Evolutionary conservation across 2,888 invertebrate genomes (phyloP).

Genomic region (Meta bourneti): DNA sequence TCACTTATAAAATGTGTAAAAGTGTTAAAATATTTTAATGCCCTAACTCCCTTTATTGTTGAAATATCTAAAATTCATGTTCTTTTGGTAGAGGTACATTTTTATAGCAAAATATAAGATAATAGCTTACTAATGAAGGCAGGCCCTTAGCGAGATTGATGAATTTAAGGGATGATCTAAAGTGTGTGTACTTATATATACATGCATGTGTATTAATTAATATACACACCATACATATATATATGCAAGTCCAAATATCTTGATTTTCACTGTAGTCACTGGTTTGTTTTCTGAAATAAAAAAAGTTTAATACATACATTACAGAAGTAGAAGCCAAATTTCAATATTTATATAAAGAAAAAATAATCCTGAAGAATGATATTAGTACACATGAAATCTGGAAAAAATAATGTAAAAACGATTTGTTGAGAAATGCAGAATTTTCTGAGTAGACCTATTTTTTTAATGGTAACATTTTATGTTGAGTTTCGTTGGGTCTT

Average conservation of each 20-base stretch:
- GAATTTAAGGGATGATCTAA: constrained; percentile 52
- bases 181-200: not conserved
- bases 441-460: no score
- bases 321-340: no score
- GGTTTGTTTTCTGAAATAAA: constrained; percentile 20
- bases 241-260: constrained; percentile 2
- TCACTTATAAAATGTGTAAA: constrained; percentile 23
- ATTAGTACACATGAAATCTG: no score
- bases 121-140: constrained; percentile 25
- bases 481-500: no score
- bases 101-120: constrained; percentile 32
- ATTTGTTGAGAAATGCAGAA: no score
- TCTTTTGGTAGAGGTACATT: not conserved
- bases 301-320: constrained; percentile 2
- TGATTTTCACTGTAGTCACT: not conserved
- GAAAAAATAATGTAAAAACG: no score
- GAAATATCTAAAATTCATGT: constrained; percentile 8
- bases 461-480: no score
- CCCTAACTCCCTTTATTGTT: constrained; percentile 5
- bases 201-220: not conserved
- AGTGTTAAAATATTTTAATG: constrained; percentile 17
- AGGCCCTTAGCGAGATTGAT: constrained; percentile 44
- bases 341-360: no score
- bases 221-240: not conserved
- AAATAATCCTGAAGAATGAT: no score